phyloP scores from a whole-genome alignment of 2,113 vertebrate genomes.

The Picathartes gymnocephalus region DNA sequence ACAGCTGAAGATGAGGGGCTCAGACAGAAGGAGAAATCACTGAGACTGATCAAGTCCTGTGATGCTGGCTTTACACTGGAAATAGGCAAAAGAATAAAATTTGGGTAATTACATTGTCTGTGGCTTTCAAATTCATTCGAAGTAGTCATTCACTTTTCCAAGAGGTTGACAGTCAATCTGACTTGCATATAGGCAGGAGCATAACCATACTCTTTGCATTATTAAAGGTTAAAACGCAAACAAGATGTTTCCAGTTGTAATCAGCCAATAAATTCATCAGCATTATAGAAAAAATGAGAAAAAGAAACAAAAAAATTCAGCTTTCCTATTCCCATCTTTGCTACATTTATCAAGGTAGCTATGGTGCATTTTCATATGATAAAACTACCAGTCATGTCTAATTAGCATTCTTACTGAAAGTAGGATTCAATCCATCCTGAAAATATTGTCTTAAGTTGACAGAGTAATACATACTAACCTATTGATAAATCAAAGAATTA shows the following conservation, averaged over 20 bases:
- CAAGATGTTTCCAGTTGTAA: background rate
- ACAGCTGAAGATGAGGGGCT: slow-evolving; percentile 43
- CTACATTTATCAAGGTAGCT: background rate
- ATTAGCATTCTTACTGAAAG: background rate
- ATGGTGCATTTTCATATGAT: background rate
- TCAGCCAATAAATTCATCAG: background rate
- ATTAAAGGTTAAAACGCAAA: background rate
- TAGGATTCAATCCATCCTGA: background rate
- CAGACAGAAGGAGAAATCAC: slow-evolving; percentile 28
- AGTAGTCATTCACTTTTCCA: background rate
- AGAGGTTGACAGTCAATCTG: background rate
- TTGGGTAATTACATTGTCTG: background rate
- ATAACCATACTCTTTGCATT: background rate
- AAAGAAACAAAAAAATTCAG: background rate
- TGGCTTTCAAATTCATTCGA: background rate
- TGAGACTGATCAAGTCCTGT: background rate
- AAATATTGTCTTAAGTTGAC: background rate
- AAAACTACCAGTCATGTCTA: background rate
- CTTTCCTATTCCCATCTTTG: background rate
- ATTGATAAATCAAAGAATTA: background rate
- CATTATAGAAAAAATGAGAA: background rate
- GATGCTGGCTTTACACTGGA: background rate
- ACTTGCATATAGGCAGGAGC: background rate
- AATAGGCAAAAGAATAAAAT: background rate
- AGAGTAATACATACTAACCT: background rate